Evolutionary conservation across 1,140 invertebrate genomes (phyloP).

Genomic region (Drosophila sucinea): DNA sequence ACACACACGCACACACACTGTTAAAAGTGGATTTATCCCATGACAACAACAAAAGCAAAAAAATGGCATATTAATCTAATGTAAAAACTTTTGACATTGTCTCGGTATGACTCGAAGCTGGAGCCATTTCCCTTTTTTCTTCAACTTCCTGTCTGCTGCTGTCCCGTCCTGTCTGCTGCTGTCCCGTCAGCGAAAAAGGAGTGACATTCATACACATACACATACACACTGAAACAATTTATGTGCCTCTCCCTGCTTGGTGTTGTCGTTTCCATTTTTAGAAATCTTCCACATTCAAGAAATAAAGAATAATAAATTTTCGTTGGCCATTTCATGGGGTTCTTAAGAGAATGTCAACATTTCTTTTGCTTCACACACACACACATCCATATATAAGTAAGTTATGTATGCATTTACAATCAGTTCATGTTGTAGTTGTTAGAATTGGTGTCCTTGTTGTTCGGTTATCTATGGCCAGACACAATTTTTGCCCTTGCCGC

Average conservation of each 20-base stretch:
- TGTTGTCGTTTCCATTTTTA: slow-evolving; percentile 44
- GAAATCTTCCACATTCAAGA: slow-evolving; percentile 58
- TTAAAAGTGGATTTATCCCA: slow-evolving; percentile 51
- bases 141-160: slow-evolving; percentile 28
- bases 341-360: slow-evolving; percentile 71
- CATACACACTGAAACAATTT: slow-evolving; percentile 45
- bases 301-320: slow-evolving; percentile 74
- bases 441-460: slow-evolving; percentile 14
- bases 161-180: slow-evolving; percentile 28
- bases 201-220: slow-evolving; percentile 39
- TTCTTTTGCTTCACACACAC: slow-evolving; percentile 48
- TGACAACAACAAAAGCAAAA: slow-evolving; percentile 12
- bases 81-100: slow-evolving; percentile 74
- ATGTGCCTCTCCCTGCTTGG: slow-evolving; percentile 53
- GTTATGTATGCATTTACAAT: slow-evolving; percentile 64
- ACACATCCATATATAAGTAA: background rate
- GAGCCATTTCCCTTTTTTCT: slow-evolving; percentile 49
- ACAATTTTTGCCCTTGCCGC: slow-evolving; percentile 33
- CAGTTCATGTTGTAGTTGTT: slow-evolving; percentile 47
- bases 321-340: slow-evolving; percentile 43
- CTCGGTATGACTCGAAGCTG: slow-evolving; percentile 53
- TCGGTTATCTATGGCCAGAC: slow-evolving; percentile 34
- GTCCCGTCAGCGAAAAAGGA: slow-evolving; percentile 63
- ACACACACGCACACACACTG: slow-evolving; percentile 14
- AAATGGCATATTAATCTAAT: slow-evolving; percentile 69